Percentiles rank a stretch among this genome's conserved stretches.
Evolutionary conservation across 2,888 invertebrate species (phyloP).

Genomic region (Dasypogon diadema): DNA sequence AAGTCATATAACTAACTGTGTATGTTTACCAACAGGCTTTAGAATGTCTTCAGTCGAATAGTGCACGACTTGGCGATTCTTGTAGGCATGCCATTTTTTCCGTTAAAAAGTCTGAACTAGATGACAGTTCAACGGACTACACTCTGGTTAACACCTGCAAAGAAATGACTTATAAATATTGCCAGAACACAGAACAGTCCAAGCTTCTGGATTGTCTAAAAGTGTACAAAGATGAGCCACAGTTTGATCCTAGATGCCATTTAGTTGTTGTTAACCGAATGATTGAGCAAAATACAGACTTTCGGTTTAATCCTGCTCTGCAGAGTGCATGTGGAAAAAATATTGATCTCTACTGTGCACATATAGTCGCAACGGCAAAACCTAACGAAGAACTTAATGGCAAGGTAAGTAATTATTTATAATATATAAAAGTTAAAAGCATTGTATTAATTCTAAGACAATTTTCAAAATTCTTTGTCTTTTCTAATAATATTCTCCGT

Average conservation of each 20-base stretch:
- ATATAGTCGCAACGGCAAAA: slow-evolving; percentile 71
- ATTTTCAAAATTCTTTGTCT: neutral
- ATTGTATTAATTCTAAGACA: no score
- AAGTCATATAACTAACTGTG: no score
- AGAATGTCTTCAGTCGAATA: slow-evolving; percentile 81
- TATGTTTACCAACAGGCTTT: slow-evolving; percentile 73
- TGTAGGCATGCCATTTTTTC: slow-evolving; percentile 89
- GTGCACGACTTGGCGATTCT: slow-evolving; percentile 73
- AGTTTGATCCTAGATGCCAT: slow-evolving; percentile 87
- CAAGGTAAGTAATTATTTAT: slow-evolving; percentile 67
- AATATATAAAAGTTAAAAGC: neutral
- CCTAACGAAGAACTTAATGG: slow-evolving; percentile 84
- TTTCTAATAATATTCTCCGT: slow-evolving; percentile 56
- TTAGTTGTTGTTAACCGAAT: slow-evolving; percentile 87
- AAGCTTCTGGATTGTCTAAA: slow-evolving; percentile 84
- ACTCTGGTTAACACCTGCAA: slow-evolving; percentile 86
- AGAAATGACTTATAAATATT: slow-evolving; percentile 87
- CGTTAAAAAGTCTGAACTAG: slow-evolving; percentile 86
- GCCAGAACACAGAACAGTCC: slow-evolving; percentile 78
- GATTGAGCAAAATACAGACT: slow-evolving; percentile 91
- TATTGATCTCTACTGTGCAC: slow-evolving; percentile 79
- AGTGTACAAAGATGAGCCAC: slow-evolving; percentile 79
- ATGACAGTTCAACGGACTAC: slow-evolving; percentile 89
- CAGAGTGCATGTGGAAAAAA: slow-evolving; percentile 85
- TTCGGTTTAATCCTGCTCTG: slow-evolving; percentile 87